Conservation (phyloP, 2,113 vertebrate species). For the Triplophysa dalaica region DNA sequence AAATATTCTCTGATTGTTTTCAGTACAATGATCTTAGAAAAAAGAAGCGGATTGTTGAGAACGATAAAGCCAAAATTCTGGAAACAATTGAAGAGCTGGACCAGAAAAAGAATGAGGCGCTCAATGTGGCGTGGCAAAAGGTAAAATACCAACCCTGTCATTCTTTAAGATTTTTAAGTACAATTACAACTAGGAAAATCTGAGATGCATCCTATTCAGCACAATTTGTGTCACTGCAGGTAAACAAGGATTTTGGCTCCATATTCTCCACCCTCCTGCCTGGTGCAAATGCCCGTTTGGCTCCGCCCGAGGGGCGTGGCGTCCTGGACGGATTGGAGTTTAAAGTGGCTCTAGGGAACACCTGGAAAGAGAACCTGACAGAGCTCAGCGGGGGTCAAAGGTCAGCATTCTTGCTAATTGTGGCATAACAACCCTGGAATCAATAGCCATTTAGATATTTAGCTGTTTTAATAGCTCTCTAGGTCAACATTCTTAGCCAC, state of each 20-base stretch:
- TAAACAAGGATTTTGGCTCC: slow-evolving; percentile 92
- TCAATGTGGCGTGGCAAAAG: slow-evolving; percentile 93
- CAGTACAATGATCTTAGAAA: slow-evolving; percentile 94
- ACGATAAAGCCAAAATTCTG: slow-evolving; percentile 91
- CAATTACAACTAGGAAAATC: not conserved
- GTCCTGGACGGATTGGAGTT: slow-evolving; percentile 87
- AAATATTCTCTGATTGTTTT: slow-evolving; percentile 34
- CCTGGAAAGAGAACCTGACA: slow-evolving; percentile 95
- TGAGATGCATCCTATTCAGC: not conserved
- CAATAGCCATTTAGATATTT: slow-evolving; percentile 19
- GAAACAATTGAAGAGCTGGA: slow-evolving; percentile 89
- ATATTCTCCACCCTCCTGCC: slow-evolving; percentile 94
- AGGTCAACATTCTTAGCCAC: not conserved
- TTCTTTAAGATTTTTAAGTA: not conserved
- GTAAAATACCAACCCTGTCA: slow-evolving; percentile 60
- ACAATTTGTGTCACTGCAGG: slow-evolving; percentile 70
- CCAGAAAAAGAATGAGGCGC: slow-evolving; percentile 87
- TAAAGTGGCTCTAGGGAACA: slow-evolving; percentile 90
- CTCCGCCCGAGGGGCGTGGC: slow-evolving; percentile 72
- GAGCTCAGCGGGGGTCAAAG: slow-evolving; percentile 94
- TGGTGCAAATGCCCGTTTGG: slow-evolving; percentile 84
- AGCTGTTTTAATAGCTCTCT: not conserved
- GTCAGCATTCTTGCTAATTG: slow-evolving; percentile 34
- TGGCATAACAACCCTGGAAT: not conserved
- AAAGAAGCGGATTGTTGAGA: slow-evolving; percentile 93